These are phyloP conservation scores for Temnothorax curvispinosus DNA, from an alignment of 1,140 invertebrate species.

Conservation along the genomic window DNA sequence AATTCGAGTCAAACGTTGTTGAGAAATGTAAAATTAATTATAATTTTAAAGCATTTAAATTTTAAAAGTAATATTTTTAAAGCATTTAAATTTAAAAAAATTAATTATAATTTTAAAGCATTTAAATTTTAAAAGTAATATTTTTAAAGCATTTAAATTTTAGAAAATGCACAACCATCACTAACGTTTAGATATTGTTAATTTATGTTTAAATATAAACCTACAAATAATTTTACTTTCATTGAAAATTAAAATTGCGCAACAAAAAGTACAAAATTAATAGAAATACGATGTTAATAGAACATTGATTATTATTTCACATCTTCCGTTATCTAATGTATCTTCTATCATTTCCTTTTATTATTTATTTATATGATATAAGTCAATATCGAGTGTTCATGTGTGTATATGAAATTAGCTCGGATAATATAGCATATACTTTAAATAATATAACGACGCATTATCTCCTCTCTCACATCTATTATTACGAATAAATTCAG, in stretches of 20 bases:
- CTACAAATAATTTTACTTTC: background rate
- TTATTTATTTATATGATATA: background rate
- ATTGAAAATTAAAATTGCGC: background rate
- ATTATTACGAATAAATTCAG: constrained; percentile 3
- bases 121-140: too few species aligned
- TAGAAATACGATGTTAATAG: background rate
- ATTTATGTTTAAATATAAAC: background rate
- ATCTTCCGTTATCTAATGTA: background rate
- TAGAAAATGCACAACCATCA: background rate
- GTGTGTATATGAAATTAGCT: background rate
- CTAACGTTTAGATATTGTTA: background rate
- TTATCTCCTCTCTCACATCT: background rate
- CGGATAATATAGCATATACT: background rate
- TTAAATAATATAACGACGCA: background rate
- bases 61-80: too few species aligned
- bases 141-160: constrained; percentile 68
- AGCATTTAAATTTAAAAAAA: too few species aligned
- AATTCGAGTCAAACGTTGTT: constrained; percentile 63
- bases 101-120: constrained; percentile 70
- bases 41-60: constrained; percentile 68
- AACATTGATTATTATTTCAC: background rate
- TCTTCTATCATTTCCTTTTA: background rate
- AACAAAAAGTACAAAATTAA: background rate
- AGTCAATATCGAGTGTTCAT: background rate
- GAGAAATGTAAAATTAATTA: constrained; percentile 72